A percentile compares a stretch with the other conserved stretches of the same genome.
These are phyloP conservation scores for Eurytoma adleriae DNA, from an alignment of 2,888 invertebrate species.

Conservation along the genomic window DNA sequence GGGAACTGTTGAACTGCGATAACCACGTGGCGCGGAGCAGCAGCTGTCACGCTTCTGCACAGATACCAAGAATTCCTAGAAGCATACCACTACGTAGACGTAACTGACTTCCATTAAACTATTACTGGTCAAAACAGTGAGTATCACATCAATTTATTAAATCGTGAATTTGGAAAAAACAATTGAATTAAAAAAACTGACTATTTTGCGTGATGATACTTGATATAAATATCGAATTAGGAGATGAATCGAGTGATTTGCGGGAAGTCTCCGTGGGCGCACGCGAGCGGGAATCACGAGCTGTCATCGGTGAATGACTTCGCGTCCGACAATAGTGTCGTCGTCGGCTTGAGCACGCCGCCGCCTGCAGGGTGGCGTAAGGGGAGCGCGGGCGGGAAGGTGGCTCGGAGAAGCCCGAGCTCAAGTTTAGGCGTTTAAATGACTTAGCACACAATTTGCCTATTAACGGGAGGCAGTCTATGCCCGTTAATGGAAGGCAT, in stretches of 20 bases:
- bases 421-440: conserved; percentile 70
- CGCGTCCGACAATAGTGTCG: background rate
- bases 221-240: background rate
- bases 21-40: conserved; percentile 19
- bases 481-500: conserved; percentile 72
- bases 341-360: too few relatives aligned
- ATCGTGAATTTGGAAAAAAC: background rate
- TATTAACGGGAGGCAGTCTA: conserved; percentile 69
- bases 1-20: background rate
- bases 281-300: background rate
- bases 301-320: background rate
- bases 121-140: background rate
- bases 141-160: background rate
- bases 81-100: too few relatives aligned
- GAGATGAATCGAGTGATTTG: background rate
- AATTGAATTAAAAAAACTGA: too few relatives aligned
- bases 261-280: background rate
- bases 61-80: too few relatives aligned
- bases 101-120: background rate
- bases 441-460: conserved; percentile 72
- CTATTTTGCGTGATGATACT: too few relatives aligned
- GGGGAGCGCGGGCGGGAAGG: too few relatives aligned
- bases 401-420: conserved; percentile 54
- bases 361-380: too few relatives aligned
- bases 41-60: conserved; percentile 11